Evolutionary conservation across 2,888 invertebrate species (phyloP).

Genomic region (Neoaliturus tenellus): DNA sequence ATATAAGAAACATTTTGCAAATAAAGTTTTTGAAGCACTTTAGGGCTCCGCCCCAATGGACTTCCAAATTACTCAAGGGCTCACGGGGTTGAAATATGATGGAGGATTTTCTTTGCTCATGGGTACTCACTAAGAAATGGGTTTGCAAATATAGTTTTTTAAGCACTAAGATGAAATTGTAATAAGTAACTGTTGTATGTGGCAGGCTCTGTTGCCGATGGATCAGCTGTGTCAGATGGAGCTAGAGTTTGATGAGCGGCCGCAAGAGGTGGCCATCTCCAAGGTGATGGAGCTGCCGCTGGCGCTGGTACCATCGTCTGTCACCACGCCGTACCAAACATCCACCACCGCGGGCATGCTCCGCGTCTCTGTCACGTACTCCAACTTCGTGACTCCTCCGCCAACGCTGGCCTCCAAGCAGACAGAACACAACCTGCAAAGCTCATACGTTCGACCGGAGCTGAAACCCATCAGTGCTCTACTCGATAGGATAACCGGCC

Average conservation of each 20-base stretch:
- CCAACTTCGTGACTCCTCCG: conserved; percentile 7
- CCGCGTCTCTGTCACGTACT: conserved; percentile 33
- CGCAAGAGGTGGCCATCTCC: neutral
- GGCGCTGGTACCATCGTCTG: conserved; percentile 50
- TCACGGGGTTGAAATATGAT: no score
- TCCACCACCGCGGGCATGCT: neutral
- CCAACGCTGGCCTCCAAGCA: neutral
- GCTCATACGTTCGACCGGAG: neutral
- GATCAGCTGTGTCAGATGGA: conserved; percentile 48
- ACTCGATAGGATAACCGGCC: neutral
- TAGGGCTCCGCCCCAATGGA: no score
- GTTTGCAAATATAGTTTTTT: no score
- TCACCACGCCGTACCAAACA: conserved; percentile 46
- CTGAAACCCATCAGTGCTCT: conserved; percentile 6
- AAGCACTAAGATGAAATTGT: no score
- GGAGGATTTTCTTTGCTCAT: no score
- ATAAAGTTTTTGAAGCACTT: no score
- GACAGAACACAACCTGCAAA: neutral
- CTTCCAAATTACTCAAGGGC: no score
- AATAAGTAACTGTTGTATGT: no score
- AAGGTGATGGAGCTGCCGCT: conserved; percentile 45
- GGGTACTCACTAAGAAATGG: no score
- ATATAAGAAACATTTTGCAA: no score
- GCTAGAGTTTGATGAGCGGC: conserved; percentile 7
- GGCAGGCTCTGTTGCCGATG: conserved; percentile 51